These are phyloP conservation scores for Manis pentadactyla DNA, from an alignment of 2,797 vertebrate genomes.

Conservation along the genomic window DNA sequence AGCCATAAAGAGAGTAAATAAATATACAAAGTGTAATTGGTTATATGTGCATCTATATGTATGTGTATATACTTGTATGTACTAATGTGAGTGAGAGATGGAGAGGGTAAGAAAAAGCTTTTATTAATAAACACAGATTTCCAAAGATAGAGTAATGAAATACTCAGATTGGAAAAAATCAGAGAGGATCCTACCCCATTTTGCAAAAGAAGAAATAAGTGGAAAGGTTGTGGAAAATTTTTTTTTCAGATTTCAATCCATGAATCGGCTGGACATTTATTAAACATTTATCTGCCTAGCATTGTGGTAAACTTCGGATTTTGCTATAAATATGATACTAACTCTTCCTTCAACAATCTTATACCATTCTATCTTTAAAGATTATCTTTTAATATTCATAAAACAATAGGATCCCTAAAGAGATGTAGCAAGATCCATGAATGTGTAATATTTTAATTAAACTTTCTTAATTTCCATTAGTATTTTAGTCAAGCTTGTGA, in stretches of 20 bases:
- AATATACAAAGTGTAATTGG: neutral
- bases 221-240: neutral
- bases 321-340: neutral
- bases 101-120: neutral
- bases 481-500: neutral
- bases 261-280: neutral
- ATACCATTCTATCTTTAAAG: neutral
- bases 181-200: neutral
- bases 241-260: conserved; percentile 2
- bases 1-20: neutral
- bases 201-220: neutral
- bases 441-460: neutral
- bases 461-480: neutral
- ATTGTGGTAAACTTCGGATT: neutral
- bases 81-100: neutral
- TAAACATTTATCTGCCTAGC: neutral
- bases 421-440: neutral
- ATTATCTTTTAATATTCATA: neutral
- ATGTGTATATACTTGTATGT: neutral
- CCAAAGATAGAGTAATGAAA: neutral
- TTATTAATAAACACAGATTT: neutral
- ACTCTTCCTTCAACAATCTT: neutral
- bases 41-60: neutral
- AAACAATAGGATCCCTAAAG: neutral
- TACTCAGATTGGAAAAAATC: neutral